Evolutionary conservation across 2,888 invertebrate species (phyloP).

Genomic region (Dolichomitus sp.): DNA sequence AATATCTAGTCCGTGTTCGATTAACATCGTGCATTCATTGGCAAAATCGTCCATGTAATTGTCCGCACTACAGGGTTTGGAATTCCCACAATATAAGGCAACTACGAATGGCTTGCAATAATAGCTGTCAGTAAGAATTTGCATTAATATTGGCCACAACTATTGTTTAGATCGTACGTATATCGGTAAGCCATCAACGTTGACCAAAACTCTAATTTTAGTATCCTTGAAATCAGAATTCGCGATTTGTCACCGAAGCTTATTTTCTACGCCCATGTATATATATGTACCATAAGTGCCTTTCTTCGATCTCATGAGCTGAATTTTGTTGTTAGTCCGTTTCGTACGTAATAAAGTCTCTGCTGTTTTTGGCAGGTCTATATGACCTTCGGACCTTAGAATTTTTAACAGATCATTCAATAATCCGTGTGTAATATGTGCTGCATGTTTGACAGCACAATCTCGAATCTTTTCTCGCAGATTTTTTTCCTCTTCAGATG

Average conservation of each 20-base stretch:
- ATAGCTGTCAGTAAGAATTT: constrained; percentile 27
- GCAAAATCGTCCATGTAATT: constrained; percentile 49
- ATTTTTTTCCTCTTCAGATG: constrained; percentile 17
- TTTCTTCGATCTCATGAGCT: constrained; percentile 27
- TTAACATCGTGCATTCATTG: constrained; percentile 41
- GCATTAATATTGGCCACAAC: constrained; percentile 35
- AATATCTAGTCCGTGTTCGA: constrained; percentile 37
- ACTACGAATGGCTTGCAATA: constrained; percentile 36
- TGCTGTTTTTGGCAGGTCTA: constrained; percentile 42
- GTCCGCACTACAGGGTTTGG: constrained; percentile 29
- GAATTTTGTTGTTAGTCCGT: constrained; percentile 1
- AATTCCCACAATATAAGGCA: constrained; percentile 55
- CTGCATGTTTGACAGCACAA: constrained; percentile 30
- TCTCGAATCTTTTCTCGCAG: constrained; percentile 30
- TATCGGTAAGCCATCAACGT: constrained; percentile 43
- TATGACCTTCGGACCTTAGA: constrained; percentile 36
- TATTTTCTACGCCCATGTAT: constrained; percentile 40
- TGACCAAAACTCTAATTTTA: constrained; percentile 28
- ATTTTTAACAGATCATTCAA: constrained; percentile 44
- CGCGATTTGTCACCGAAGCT: constrained; percentile 25
- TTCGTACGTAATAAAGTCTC: constrained; percentile 28
- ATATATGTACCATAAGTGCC: constrained; percentile 36
- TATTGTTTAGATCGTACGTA: constrained; percentile 17
- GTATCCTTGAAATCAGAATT: constrained; percentile 17
- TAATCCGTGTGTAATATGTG: constrained; percentile 29